Evolutionary conservation across 2,113 vertebrate species (phyloP), one percentile per base, ranked within the genome.

Genomic region (Epinephelus fuscoguttatus): DNA sequence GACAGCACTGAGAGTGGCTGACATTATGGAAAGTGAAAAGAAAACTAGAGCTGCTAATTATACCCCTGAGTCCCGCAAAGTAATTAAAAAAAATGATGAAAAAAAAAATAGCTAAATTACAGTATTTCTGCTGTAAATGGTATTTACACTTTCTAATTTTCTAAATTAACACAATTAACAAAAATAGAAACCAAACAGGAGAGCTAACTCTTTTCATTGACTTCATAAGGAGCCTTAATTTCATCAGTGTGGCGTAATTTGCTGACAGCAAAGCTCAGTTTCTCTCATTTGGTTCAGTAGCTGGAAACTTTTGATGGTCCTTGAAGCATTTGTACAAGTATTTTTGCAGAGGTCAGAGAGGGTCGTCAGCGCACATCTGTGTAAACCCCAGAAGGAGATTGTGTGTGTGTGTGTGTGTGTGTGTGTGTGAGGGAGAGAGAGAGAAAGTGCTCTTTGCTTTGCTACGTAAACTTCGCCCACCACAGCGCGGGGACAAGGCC

Each of bases 361-460:
- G 87, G 85, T 85, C 75, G 21, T 75, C 73, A 37, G 76, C 7
- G 45, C 86, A 91, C 93, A 93, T 93, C 90, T 91, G 84, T 89
- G 80, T 81, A 83, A 89, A 81, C 82, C 81, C 12, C 45, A 87
- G 70, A 67, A 71, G 72, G 78, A 77, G 78, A 56, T 56, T 82
- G 75, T 80, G 10, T 37, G 70, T 60, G 47, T 37, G 71, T 47
- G 78, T 42, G 67, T n/a, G 76, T 37, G 72, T 80, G 77, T 49
- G 67, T 30, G 49, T n/a, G 71, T 42, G 78, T 15, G 86, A 1
- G 64, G 1, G 71, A 33, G 74, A 11, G 76, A 11, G 76, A 23
- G 70, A 75, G 77, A 18, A n/a, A 69, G 77, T 2, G 18, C 2
- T 77, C 23, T 19, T 68, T 75, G 49, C 67, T 40, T 61, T 30